Evolutionary conservation across 1,140 invertebrate genomes (phyloP), one percentile per base, ranked within the genome.

Genomic region (Dendroctonus valens): DNA sequence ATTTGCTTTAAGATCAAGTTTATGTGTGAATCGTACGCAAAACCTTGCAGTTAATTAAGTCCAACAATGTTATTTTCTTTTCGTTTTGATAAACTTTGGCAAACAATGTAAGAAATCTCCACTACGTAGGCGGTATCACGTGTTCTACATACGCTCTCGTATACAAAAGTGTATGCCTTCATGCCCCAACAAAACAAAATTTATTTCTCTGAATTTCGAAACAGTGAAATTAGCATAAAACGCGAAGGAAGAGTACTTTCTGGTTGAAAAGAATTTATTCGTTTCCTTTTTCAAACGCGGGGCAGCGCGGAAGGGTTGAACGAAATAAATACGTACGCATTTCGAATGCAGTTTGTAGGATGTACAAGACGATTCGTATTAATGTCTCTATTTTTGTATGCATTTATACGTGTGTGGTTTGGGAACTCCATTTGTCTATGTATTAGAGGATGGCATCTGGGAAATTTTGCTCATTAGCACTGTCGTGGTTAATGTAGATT

Each of bases 191-290:
- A 55, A 55, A 55, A 55, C 39, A 55, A 55, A 55, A 55, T 55
- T 55, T 55, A 55, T 55, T 40, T 55, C 53, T 39, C 53, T 38
- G 39, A 55, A 55, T 46, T 46, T 46, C 42, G 42, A 46, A 46
- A 46, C 42, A 12, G n/a, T 37, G 11, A 40, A 55, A 55, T 55
- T 55, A 55, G 53, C 53, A 55, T 55, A 55, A 55, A 55, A 55
- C 53, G 53, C 39, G 53, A 55, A 55, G 39, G 26, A 38, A 55
- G 53, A 41, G 39, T 38, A 55, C 26, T 55, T 55, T 55, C 53
- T 55, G 53, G 53, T 39, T 41, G 53, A 55, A 55, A 55, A 55
- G 53, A 55, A 59, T 59, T 59, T 59, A 59, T 48, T 44, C 42
- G 42, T 59, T 59, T 59, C 57, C 42, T 59, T 59, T 55, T 55